These are phyloP conservation scores for Noctua janthina DNA, from an alignment of 2,888 invertebrate genomes.

Conservation along the genomic window DNA sequence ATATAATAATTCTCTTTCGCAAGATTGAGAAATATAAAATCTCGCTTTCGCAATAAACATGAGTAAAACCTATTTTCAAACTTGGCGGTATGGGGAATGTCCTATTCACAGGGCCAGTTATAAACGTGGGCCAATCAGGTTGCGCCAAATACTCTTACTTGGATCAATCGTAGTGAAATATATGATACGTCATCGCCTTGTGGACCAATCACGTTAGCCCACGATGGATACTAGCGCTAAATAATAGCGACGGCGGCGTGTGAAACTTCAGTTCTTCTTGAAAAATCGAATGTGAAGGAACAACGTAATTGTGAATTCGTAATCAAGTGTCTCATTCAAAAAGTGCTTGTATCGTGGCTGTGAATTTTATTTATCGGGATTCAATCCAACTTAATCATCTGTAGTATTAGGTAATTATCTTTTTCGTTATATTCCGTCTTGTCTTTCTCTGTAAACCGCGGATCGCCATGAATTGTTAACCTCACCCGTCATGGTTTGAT, in stretches of 20 bases:
- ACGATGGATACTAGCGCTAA: constrained; percentile 91
- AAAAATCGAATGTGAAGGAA: constrained; percentile 82
- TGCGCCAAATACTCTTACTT: constrained; percentile 89
- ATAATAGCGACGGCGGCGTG: constrained; percentile 87
- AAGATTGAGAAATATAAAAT: constrained; percentile 38
- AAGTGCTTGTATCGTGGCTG: constrained; percentile 83
- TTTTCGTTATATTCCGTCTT: constrained; percentile 38
- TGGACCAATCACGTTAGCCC: constrained; percentile 89
- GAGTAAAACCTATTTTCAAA: constrained; percentile 71
- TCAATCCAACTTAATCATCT: constrained; percentile 66
- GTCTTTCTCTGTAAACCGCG: neutral
- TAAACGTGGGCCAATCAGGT: constrained; percentile 93
- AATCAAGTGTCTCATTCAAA: constrained; percentile 74
- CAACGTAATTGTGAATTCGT: constrained; percentile 75
- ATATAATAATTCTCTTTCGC: constrained; percentile 11
- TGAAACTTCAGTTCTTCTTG: constrained; percentile 86
- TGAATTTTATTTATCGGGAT: constrained; percentile 71
- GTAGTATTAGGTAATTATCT: constrained; percentile 75
- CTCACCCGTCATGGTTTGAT: constrained; percentile 40
- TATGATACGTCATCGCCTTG: constrained; percentile 83
- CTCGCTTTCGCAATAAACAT: constrained; percentile 42
- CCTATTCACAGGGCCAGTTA: constrained; percentile 77
- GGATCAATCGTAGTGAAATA: constrained; percentile 84
- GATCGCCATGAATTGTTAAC: constrained; percentile 48
- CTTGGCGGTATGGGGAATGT: constrained; percentile 75